Evolutionary conservation across 2,113 vertebrate genomes (phyloP).

Genomic region (Chionomys nivalis): DNA sequence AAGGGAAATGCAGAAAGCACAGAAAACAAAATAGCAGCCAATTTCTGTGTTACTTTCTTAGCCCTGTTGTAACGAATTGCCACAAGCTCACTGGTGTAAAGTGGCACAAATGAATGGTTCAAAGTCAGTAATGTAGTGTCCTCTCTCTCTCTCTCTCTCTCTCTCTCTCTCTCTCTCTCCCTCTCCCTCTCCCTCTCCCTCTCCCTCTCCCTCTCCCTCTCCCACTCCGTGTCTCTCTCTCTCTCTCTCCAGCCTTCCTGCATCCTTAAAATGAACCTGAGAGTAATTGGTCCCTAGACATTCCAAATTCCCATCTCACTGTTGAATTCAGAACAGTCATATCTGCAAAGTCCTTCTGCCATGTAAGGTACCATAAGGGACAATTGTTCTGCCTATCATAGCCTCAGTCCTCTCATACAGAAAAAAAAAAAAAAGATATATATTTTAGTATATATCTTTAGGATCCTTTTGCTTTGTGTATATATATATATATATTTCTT

Average conservation of each 20-base stretch:
- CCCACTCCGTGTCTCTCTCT: no score
- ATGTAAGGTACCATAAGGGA: not conserved
- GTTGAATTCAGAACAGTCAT: not conserved
- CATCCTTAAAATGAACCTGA: not conserved
- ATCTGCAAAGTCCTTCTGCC: not conserved
- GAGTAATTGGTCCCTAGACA: not conserved
- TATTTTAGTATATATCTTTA: not conserved
- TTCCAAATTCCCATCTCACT: not conserved
- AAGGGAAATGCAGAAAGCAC: conserved; percentile 21
- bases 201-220: not conserved
- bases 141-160: not conserved
- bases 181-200: not conserved
- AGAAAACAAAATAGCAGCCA: not conserved
- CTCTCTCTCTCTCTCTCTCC: not conserved
- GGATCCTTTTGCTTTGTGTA: not conserved
- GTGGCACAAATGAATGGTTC: not conserved
- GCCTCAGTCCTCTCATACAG: not conserved
- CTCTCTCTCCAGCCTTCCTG: not conserved
- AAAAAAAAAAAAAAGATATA: not conserved
- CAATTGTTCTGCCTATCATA: not conserved
- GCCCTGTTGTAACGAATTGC: not conserved
- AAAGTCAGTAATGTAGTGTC: not conserved
- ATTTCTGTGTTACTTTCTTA: not conserved
- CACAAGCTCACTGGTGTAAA: not conserved
- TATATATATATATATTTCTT: not conserved